phyloP scores from a whole-genome alignment of 30 jellyfish, hydroid and myxozoan genomes.

The Hydra vulgaris region DNA sequence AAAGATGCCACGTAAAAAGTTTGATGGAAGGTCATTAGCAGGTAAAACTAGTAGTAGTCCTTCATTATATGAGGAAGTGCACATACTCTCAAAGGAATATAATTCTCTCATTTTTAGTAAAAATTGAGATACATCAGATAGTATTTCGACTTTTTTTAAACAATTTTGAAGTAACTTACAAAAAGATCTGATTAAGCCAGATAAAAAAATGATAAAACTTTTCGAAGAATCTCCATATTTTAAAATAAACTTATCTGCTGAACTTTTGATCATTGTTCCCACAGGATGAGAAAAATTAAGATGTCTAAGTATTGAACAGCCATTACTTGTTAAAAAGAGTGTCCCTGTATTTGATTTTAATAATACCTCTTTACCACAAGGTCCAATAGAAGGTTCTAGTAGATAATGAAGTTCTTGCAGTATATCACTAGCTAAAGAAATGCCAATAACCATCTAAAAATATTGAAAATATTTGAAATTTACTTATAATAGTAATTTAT shows the following conservation, averaged over 20 bases:
- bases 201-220: conserved; percentile 5
- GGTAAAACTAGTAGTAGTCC: background rate
- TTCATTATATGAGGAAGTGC: background rate
- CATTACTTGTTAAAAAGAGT: conserved; percentile 11
- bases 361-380: conserved; percentile 27
- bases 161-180: background rate
- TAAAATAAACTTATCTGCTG: background rate
- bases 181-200: background rate
- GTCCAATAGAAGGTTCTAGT: conserved; percentile 29
- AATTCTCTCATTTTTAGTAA: background rate
- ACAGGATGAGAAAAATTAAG: conserved; percentile 23
- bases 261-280: conserved; percentile 1
- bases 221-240: conserved; percentile 7
- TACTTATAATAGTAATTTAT: too few relatives aligned
- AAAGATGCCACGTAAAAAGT: background rate
- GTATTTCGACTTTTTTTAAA: background rate
- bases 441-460: conserved; percentile 16
- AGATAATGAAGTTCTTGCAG: conserved; percentile 7
- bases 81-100: background rate
- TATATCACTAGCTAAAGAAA: background rate
- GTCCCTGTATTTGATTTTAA: conserved; percentile 15
- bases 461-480: background rate
- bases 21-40: background rate
- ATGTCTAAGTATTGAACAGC: conserved; percentile 18
- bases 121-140: background rate